Evolutionary conservation across 2,113 vertebrate genomes (phyloP).

Genomic region (Mormyrus lacerda): DNA sequence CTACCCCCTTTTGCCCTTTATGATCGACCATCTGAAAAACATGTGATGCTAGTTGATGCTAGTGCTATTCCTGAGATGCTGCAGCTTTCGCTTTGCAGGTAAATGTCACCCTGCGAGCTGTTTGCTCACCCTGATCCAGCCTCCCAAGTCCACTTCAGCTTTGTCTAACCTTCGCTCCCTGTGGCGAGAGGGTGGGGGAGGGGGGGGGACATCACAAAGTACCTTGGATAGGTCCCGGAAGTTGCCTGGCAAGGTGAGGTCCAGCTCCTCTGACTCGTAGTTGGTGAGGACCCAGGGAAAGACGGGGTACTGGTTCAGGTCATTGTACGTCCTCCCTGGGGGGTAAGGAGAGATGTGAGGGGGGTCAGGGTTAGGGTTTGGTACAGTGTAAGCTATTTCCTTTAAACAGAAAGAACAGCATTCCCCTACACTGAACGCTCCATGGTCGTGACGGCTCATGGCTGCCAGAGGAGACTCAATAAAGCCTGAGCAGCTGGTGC

Average conservation of each 20-base stretch:
- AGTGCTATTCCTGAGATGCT: background rate
- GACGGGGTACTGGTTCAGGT: conserved; percentile 93
- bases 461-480: background rate
- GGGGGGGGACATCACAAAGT: conserved; percentile 31
- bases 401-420: background rate
- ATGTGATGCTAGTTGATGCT: background rate
- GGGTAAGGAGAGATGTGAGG: conserved; percentile 25
- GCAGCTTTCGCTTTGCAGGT: background rate
- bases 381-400: background rate
- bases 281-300: conserved; percentile 98
- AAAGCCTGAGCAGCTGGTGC: background rate
- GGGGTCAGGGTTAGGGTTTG: background rate
- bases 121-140: background rate
- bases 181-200: background rate
- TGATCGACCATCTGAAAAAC: background rate
- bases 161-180: background rate
- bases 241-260: conserved; percentile 91
- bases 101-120: conserved; percentile 5
- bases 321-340: conserved; percentile 91
- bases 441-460: background rate
- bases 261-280: conserved; percentile 91
- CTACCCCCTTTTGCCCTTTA: background rate
- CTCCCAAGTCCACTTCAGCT: background rate
- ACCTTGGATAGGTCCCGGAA: conserved; percentile 99
- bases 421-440: background rate